These are phyloP conservation scores for Typhlichthys eigenmanni DNA, from an alignment of 2,797 vertebrate genomes.

Conservation along the genomic window DNA sequence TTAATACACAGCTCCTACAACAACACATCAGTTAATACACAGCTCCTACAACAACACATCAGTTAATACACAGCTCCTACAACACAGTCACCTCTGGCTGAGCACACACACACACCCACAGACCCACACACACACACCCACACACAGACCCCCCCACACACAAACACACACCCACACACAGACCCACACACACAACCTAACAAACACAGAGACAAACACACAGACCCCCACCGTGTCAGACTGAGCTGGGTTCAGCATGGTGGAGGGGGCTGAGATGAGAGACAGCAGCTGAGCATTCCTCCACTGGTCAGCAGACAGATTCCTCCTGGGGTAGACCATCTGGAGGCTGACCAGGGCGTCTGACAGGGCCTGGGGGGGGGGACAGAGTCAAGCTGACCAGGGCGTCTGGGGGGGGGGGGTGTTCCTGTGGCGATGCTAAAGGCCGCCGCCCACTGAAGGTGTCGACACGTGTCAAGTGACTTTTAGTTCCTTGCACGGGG, in stretches of 20 bases:
- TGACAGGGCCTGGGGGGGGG: constrained; percentile 85
- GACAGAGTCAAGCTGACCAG: too few species aligned
- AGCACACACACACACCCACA: not conserved
- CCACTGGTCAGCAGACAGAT: constrained; percentile 98
- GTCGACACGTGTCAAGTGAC: too few species aligned
- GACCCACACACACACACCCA: not conserved
- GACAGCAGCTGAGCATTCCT: constrained; percentile 96
- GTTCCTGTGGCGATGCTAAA: too few species aligned
- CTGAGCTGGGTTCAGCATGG: constrained; percentile 98
- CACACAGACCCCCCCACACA: not conserved
- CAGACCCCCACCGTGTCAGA: constrained; percentile 87
- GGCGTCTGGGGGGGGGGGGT: not conserved
- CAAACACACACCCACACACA: constrained; percentile 66
- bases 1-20: too few species aligned
- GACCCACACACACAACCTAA: too few species aligned
- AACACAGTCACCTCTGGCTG: not conserved
- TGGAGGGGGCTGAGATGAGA: constrained; percentile 96
- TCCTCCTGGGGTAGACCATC: constrained; percentile 96
- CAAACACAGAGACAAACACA: too few species aligned
- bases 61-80: not conserved
- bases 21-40: too few species aligned
- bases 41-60: not conserved
- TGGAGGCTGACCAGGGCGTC: constrained; percentile 96
- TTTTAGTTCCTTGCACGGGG: too few species aligned
- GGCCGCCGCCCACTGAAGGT: too few species aligned